Percentiles rank a stretch among this genome's conserved stretches.
Conservation (phyloP, 2,797 vertebrate genomes). For the Myotis vivesi region DNA sequence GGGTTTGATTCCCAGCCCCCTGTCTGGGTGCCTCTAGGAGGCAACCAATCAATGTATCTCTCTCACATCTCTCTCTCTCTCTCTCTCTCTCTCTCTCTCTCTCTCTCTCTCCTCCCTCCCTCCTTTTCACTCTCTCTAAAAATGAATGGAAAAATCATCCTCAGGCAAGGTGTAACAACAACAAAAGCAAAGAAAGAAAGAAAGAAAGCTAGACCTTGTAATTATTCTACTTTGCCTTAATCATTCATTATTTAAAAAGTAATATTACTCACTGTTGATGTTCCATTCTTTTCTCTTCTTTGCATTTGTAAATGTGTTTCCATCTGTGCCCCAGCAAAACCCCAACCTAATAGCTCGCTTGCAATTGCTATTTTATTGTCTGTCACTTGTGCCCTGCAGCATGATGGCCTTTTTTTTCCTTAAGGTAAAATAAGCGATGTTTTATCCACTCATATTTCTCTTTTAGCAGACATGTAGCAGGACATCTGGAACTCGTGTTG, state of each 20-base stretch:
- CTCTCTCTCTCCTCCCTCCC: background rate
- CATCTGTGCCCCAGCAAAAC: slow-evolving; percentile 59
- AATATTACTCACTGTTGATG: slow-evolving; percentile 18
- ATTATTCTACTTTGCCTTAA: slow-evolving; percentile 33
- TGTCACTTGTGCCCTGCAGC: slow-evolving; percentile 72
- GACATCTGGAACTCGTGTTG: background rate
- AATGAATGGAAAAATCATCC: background rate
- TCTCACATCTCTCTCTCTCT: background rate
- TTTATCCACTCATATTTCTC: background rate
- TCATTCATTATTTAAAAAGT: slow-evolving; percentile 38
- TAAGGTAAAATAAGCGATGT: slow-evolving; percentile 64
- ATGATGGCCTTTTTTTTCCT: slow-evolving; percentile 17
- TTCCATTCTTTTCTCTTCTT: slow-evolving; percentile 31
- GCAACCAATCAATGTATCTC: background rate
- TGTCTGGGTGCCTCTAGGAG: background rate
- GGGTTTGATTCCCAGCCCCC: background rate
- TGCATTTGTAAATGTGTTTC: slow-evolving; percentile 73
- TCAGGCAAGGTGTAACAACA: background rate
- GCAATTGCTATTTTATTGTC: slow-evolving; percentile 71
- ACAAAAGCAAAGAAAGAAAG: too few relatives aligned
- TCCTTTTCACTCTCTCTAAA: background rate
- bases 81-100: background rate
- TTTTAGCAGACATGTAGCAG: background rate
- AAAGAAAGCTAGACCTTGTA: background rate
- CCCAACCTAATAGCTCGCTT: slow-evolving; percentile 64